Evolutionary conservation across 1,140 invertebrate species (phyloP).

Genomic region (Bombus sylvicola): DNA sequence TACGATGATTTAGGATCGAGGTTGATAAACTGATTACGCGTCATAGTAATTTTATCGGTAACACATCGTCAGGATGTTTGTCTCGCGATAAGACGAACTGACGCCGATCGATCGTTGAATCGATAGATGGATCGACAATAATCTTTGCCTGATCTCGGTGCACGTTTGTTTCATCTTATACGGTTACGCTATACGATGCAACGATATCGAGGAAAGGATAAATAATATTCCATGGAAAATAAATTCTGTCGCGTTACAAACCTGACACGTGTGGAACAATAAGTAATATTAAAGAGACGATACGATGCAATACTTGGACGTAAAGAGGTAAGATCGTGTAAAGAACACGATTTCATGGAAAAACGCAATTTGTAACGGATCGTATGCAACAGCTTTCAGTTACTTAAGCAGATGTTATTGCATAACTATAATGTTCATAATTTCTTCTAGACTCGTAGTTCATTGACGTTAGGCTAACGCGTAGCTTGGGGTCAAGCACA

Average conservation of each 20-base stretch:
- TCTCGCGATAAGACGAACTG: slow-evolving; percentile 39
- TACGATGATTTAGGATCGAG: slow-evolving; percentile 59
- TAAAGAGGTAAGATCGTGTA: not conserved
- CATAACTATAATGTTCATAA: slow-evolving; percentile 23
- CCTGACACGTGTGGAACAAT: not conserved
- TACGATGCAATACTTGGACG: not conserved
- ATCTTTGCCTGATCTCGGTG: slow-evolving; percentile 13
- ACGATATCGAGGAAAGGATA: not conserved
- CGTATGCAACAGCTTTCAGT: slow-evolving; percentile 7
- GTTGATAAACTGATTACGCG: slow-evolving; percentile 63
- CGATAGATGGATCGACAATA: slow-evolving; percentile 38
- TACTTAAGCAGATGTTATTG: slow-evolving; percentile 21
- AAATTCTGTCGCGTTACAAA: not conserved
- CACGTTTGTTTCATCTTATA: not conserved
- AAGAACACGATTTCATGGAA: slow-evolving; percentile 10
- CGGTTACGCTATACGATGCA: not conserved
- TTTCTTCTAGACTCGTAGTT: slow-evolving; percentile 31
- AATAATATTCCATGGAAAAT: not conserved
- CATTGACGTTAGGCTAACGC: slow-evolving; percentile 27
- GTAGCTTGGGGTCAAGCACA: slow-evolving; percentile 30
- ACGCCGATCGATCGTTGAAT: no score
- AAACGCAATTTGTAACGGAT: slow-evolving; percentile 16
- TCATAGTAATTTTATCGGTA: slow-evolving; percentile 48
- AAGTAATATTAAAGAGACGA: not conserved
- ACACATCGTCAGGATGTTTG: slow-evolving; percentile 42